A percentile compares a stretch with the other conserved stretches of the same genome.
Evolutionary conservation across 2,113 vertebrate genomes (phyloP).

Genomic region (Naja naja): DNA sequence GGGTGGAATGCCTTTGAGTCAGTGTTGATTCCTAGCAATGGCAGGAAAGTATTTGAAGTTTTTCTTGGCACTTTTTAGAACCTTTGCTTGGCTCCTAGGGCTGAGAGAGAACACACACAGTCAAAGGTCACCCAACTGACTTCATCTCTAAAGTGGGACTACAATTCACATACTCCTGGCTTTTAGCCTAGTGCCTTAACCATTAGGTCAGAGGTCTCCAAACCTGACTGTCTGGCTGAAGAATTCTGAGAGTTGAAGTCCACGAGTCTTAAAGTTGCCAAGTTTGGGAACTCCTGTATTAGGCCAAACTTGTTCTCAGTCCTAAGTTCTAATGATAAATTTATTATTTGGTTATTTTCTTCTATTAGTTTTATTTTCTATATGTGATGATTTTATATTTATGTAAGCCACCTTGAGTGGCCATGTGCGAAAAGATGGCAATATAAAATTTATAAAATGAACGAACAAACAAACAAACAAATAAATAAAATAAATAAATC

Average conservation of each 20-base stretch:
- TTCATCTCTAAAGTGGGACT: background rate
- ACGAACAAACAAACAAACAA: too few relatives aligned
- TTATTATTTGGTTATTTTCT: too few relatives aligned
- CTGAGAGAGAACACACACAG: background rate
- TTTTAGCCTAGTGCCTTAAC: background rate
- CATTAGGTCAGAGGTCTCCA: background rate
- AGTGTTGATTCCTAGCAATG: background rate
- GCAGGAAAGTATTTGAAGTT: background rate
- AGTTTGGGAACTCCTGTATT: too few relatives aligned
- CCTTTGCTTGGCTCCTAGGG: background rate
- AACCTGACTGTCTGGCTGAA: too few relatives aligned
- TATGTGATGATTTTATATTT: too few relatives aligned
- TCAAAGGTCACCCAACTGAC: background rate
- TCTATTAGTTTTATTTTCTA: too few relatives aligned
- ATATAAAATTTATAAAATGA: too few relatives aligned
- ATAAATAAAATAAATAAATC: background rate
- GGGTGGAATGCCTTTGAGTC: background rate
- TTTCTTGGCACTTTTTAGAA: background rate
- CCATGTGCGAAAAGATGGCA: too few relatives aligned
- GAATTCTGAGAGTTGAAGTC: too few relatives aligned
- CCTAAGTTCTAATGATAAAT: too few relatives aligned
- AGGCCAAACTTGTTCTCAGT: background rate
- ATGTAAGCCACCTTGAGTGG: too few relatives aligned
- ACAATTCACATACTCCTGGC: background rate
- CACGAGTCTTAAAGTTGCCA: too few relatives aligned